Base-by-base conservation (phyloP, 1,140 invertebrate genomes). In the Drosophila cardini region DNA sequence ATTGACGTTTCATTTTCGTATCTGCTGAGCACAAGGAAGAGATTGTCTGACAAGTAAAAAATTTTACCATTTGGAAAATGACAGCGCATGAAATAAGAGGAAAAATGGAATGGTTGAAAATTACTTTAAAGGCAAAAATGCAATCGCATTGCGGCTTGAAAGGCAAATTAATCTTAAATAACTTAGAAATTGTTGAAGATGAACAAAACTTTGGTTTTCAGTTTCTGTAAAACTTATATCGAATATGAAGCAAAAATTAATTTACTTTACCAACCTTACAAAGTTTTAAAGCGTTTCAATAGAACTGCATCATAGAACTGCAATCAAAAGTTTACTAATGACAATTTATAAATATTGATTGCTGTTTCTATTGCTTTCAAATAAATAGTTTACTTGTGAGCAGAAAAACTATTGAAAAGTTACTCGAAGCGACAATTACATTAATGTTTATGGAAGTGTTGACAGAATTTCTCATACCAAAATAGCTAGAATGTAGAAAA, bases 301-400 rank as follows among this genome's bases (percentile, higher is more conserved):
- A 32, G 48, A 50, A 4, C 43, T 70, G 63, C 58, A 52, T 18
- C n/a, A n/a, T n/a, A n/a, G n/a, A 75, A 50, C 78, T 72, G 48
- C 56, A 69, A 18, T 9, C 45, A 45, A 72, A 84, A 84, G 55
- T 85, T 78, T 68, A 10, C 26, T 63, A 58, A 52, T 57, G 69
- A 56, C 82, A 86, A 86, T 81, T 75, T 78, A 57, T 30, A 84
- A 69, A 63, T 77, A 74, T 79, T 71, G 64, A 86, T 81, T 43
- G 67, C 76, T 83, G 11, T 11, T 11, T 73, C 62, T 83, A 58
- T 67, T 57, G 43, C 61, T 11, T 7, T 30, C 32, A 65, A 70
- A 21, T 76, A 56, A 58, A 50, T 43, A 67, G 62, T 45, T 72
- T 61, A 65, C 60, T 69, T 63, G 46, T 53, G 32, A 15, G 11